These are phyloP conservation scores for Mimas tiliae DNA, from an alignment of 2,888 invertebrate species.

Conservation along the genomic window DNA sequence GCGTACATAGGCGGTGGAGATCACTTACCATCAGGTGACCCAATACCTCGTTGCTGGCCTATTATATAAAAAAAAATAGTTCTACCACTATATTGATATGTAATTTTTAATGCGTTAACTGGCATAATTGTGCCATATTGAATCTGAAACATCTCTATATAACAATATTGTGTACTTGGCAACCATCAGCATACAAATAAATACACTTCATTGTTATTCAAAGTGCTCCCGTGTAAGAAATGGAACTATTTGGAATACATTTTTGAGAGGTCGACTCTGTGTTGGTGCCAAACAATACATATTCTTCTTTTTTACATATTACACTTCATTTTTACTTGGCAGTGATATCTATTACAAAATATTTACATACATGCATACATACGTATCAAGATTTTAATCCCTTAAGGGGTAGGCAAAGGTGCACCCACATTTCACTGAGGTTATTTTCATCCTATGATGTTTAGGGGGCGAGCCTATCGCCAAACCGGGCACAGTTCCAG, in stretches of 20 bases:
- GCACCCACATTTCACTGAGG: too few relatives aligned
- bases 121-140: neutral
- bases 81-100: too few relatives aligned
- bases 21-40: too few relatives aligned
- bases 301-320: neutral
- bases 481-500: too few relatives aligned
- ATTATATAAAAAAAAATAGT: neutral
- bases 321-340: neutral
- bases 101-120: too few relatives aligned
- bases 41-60: too few relatives aligned
- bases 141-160: neutral
- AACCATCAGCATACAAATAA: slow-evolving; percentile 8
- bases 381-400: too few relatives aligned
- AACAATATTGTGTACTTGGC: slow-evolving; percentile 13
- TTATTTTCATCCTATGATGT: too few relatives aligned
- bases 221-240: slow-evolving; percentile 14
- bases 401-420: too few relatives aligned
- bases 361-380: too few relatives aligned
- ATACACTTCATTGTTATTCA: slow-evolving; percentile 20
- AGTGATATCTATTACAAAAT: too few relatives aligned
- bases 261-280: neutral
- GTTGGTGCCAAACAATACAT: neutral
- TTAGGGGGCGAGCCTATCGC: too few relatives aligned
- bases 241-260: slow-evolving; percentile 17
- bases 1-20: neutral